Base-by-base conservation (phyloP, 1,140 invertebrate genomes). In the Sarcophaga peregrina region DNA sequence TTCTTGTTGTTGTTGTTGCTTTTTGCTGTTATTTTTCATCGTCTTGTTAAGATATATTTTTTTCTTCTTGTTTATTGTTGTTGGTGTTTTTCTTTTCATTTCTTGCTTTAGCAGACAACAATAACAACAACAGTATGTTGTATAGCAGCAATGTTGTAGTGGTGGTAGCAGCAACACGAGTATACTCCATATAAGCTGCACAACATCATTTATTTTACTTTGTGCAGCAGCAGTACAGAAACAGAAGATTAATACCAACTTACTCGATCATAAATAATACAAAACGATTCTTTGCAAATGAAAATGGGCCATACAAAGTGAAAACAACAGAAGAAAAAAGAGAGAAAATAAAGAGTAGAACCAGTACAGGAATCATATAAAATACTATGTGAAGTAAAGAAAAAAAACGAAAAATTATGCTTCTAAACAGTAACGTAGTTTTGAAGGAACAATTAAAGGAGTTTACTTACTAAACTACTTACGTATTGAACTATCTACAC, bases 241-340 rank as follows among this genome's bases (percentile, higher is more conserved):
- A 68, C 62, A 20, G 62, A 68, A 68, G 62, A 68, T 68, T 68
- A 68, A 68, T 68, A 68, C 62, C 25, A 68, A 68, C 62, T 68
- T 68, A 68, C n/a, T 68, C 62, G 62, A 68, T 68, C 62, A 68
- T 68, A 68, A 68, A 68, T 68, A 68, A 68, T 68, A 20, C 62
- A 68, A 68, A 58, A 68, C 62, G 62, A 68, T 68, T 68, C 17
- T 68, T 37, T 8, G 62, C 20, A 58, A 68, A 68, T 68, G 62
- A 68, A n/a, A 68, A 68, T 68, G 62, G 54, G 6, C 25, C 25
- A 37, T 37, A 37, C 25, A 1, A 37, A 37, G 1, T 2, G 25
- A 37, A 1, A 37, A 37, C 25, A 37, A 37, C 4, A 37, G 4
- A 37, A 37, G 25, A 37, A 37, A 4, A 37, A 37, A 37, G 25